phyloP scores from a whole-genome alignment of 2,797 vertebrate species.

The Pipistrellus pipistrellus region DNA sequence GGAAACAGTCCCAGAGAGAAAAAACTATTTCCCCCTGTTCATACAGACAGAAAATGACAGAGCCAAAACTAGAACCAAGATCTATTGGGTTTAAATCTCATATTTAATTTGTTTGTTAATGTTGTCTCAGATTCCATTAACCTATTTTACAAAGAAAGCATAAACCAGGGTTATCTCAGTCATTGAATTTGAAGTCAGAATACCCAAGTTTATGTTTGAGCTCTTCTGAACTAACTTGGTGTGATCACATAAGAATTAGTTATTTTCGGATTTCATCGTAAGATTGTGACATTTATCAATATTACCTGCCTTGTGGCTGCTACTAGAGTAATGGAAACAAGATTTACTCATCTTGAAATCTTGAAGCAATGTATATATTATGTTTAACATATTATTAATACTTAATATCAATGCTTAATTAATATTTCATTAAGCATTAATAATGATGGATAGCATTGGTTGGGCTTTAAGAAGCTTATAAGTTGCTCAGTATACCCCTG shows the following conservation, averaged over 20 bases:
- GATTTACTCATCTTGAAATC: background rate
- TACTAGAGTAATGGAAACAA: background rate
- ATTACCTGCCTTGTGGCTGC: background rate
- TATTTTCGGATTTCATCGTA: background rate
- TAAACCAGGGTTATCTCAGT: background rate
- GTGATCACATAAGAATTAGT: background rate
- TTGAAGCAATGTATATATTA: background rate
- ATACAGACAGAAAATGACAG: background rate
- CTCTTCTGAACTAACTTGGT: background rate
- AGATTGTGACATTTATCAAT: background rate
- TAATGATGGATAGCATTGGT: background rate
- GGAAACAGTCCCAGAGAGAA: background rate
- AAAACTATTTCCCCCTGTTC: background rate
- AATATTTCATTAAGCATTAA: background rate
- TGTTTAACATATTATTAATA: background rate
- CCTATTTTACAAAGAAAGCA: background rate
- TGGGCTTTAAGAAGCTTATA: background rate
- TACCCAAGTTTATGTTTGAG: background rate
- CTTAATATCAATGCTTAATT: background rate
- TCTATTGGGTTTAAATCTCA: background rate
- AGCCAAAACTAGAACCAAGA: background rate
- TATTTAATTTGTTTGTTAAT: background rate
- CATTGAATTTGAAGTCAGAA: constrained; percentile 7
- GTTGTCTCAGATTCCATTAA: background rate
- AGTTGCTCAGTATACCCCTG: background rate